Percentiles rank a stretch among this genome's conserved stretches.
Evolutionary conservation across 2,113 vertebrate species (phyloP).

Genomic region (Ammospiza caudacuta): DNA sequence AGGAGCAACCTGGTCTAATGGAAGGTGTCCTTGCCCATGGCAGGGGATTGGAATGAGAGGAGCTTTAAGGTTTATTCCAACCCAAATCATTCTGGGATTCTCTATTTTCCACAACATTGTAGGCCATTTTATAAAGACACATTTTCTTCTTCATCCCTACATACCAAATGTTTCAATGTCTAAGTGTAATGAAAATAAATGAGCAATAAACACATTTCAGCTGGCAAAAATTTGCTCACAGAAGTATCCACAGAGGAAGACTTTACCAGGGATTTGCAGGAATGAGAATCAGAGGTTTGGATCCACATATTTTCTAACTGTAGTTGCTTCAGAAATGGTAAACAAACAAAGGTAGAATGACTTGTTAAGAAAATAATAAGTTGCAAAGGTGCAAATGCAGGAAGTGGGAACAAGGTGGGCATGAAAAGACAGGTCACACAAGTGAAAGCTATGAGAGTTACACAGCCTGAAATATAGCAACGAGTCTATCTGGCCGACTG

Average conservation of each 20-base stretch:
- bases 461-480: not conserved
- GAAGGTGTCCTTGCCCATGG: not conserved
- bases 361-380: not conserved
- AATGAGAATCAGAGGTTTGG: not conserved
- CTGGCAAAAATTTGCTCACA: not conserved
- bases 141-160: not conserved
- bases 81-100: not conserved
- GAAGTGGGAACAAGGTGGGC: not conserved
- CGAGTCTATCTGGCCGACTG: fast-evolving
- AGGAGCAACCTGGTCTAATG: not conserved
- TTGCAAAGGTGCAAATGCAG: not conserved
- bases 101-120: not conserved
- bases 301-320: not conserved
- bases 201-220: not conserved
- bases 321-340: not conserved
- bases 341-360: not conserved
- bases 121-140: not conserved
- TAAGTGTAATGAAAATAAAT: not conserved
- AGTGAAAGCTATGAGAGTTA: not conserved
- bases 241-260: not conserved
- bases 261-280: not conserved
- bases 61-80: not conserved
- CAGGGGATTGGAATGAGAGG: not conserved
- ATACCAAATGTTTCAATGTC: fast-evolving
- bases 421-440: not conserved